Base-by-base conservation (phyloP, 2,888 invertebrate species). In the Chymomyza procnemis region DNA sequence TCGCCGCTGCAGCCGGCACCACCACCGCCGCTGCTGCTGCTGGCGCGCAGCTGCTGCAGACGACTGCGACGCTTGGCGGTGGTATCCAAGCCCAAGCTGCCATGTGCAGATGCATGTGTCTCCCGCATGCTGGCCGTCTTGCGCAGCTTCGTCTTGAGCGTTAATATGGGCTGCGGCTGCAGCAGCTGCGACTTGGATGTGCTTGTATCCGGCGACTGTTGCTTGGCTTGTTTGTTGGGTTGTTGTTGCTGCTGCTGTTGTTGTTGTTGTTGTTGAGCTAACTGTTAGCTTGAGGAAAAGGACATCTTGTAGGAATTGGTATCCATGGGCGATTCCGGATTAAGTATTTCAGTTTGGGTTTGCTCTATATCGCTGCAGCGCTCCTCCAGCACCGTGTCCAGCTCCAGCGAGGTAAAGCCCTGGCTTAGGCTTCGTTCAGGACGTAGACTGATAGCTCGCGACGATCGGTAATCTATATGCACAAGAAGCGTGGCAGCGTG, bases 301-400 rank as follows among this genome's bases (percentile, higher is more conserved):
- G 88, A 90, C 81, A 86, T 88, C 76, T 85, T 89, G 67, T 88
- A 85, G 66, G 90, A 88, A 56, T 83, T 82, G 16, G 87, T 86
- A 61, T 91, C 91, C 76, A 89, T 79, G 34, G 91, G 91, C 14
- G 91, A 91, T 69, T 91, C 91, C 5, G 91, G 87, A 75, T 90
- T 90, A 1, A 91, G 72, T 2, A 91, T 85, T 80, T 91, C 91
- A n/a, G 90, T 91, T 83, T 91, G 93, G 2, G 93, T 94, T 88
- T 94, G 95, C 88, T 95, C 95, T 4, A 94, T 93, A 88, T 96
- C 96, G 14, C 96, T 96, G 69, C 95, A 93, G 87, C 96, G 96
- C 88, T 96, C 96, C 88, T 96, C 96, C 22, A 96, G 92, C 22
- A 96, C 96, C 0, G 96, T 96, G 89, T 96, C 96, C 78, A 96